Percentiles rank a stretch among this genome's conserved stretches.
Evolutionary conservation across 2,888 invertebrate species (phyloP).

Genomic region (Drosophila kuntzei): DNA sequence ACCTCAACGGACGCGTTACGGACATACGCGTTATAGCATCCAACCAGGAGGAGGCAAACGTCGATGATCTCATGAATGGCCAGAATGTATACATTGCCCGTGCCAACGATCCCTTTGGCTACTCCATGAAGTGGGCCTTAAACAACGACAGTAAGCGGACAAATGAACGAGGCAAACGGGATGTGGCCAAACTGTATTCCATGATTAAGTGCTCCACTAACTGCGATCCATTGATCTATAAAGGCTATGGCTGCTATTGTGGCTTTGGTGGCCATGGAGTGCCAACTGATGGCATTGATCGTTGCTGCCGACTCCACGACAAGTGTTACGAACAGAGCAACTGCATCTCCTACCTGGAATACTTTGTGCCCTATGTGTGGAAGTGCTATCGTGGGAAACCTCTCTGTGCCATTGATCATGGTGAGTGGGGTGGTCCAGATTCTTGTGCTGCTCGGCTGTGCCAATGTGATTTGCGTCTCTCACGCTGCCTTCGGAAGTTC

Average conservation of each 20-base stretch:
- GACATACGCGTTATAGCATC: slow-evolving; percentile 59
- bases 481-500: slow-evolving; percentile 91
- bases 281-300: slow-evolving; percentile 91
- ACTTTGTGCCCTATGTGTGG: slow-evolving; percentile 95
- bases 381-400: slow-evolving; percentile 92
- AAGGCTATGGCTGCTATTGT: slow-evolving; percentile 96
- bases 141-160: slow-evolving; percentile 50
- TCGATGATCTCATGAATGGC: slow-evolving; percentile 57
- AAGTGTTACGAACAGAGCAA: slow-evolving; percentile 92
- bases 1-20: slow-evolving; percentile 61
- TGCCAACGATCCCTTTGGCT: slow-evolving; percentile 85
- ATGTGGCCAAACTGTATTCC: slow-evolving; percentile 92
- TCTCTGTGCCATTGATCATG: slow-evolving; percentile 88
- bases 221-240: slow-evolving; percentile 93
- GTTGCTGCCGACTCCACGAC: slow-evolving; percentile 94
- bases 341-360: slow-evolving; percentile 92
- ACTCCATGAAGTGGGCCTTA: slow-evolving; percentile 84
- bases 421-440: slow-evolving; percentile 87
- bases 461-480: slow-evolving; percentile 92
- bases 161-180: slow-evolving; percentile 88
- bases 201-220: slow-evolving; percentile 94
- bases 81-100: slow-evolving; percentile 82
- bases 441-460: slow-evolving; percentile 92
- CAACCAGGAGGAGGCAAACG: slow-evolving; percentile 21
- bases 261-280: slow-evolving; percentile 93